Base-by-base conservation (phyloP, 2,113 vertebrate species). In the Gavia stellata region DNA sequence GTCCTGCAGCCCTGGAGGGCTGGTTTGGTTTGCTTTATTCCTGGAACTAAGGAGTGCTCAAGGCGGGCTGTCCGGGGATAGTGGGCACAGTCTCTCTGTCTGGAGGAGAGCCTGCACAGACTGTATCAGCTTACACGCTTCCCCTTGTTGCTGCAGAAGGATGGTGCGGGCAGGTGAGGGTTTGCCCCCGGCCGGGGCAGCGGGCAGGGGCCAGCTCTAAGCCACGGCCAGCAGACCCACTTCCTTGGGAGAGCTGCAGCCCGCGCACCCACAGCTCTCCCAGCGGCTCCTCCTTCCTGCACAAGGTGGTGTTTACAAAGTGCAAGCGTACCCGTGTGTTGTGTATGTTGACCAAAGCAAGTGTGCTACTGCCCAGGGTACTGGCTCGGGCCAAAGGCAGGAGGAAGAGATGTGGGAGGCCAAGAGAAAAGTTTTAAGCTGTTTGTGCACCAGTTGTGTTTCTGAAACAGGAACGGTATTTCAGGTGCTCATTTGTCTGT, bases 201-300 rank as follows among this genome's bases (percentile, higher is more conserved):
- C 0, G 1, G 15, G 26, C 28, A 73, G 53, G 14, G 21, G 10
- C 44, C 40, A 72, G 52, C 40, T 72, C 58, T 7, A 5, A 55
- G 53, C 29, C 50, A 16, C 36, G 0, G 0, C 56, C 0, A 0
- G 24, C 58, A 38, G 53, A 33, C 17, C 45, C 3, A 0, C 24
- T 44, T 73, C 53, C 18, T 4, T 56, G 42, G 31, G 62, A 44
- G 42, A 62, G n/a, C 68, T 24, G 18, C 55, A 81, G 47, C 47
- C 24, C 1, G 2, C 14, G 8, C 24, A 45, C 55, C 53, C 62
- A 4, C 26, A 28, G 58, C 45, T 67, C 15, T 50, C 21, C 47
- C 0, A 1, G 66, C 68, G 31, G 47, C 49, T 59, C 15, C 17
- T 13, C 11, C 47, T 42, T 25, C 36, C 45, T 7, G 13, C 12